A percentile compares a stretch with the other conserved stretches of the same genome.
Evolutionary conservation across 1,140 invertebrate genomes (phyloP).

Genomic region (Bombus confusus): DNA sequence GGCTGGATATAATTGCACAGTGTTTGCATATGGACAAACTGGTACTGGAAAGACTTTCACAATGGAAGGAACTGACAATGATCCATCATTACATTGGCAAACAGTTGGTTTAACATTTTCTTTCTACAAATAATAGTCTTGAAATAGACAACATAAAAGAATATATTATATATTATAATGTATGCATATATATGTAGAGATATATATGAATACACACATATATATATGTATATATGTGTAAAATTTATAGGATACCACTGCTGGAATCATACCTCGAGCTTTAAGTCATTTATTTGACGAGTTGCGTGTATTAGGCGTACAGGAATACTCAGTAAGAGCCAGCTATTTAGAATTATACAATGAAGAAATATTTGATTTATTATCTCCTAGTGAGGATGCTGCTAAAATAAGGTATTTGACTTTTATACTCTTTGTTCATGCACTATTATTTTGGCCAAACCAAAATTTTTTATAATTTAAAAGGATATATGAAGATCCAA

Average conservation of each 20-base stretch:
- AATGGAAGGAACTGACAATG: conserved; percentile 93
- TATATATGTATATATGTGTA: neutral
- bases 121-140: neutral
- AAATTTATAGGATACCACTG: conserved; percentile 87
- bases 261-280: conserved; percentile 93
- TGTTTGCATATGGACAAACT: conserved; percentile 99
- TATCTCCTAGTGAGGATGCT: conserved; percentile 89
- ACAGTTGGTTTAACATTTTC: conserved; percentile 67
- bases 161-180: neutral
- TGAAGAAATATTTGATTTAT: conserved; percentile 97
- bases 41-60: conserved; percentile 99
- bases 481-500: conserved; percentile 91
- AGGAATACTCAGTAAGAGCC: conserved; percentile 95
- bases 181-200: neutral
- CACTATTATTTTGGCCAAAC: neutral
- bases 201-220: neutral
- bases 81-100: conserved; percentile 78
- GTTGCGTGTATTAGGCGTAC: conserved; percentile 85
- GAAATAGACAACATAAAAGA: neutral
- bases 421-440: neutral
- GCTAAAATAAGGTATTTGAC: conserved; percentile 87
- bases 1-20: conserved; percentile 97
- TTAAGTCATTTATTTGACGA: conserved; percentile 94
- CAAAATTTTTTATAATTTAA: conserved; percentile 25
- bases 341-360: conserved; percentile 99